A percentile compares a stretch with the other conserved stretches of the same genome.
Evolutionary conservation across 2,113 vertebrate species (phyloP).

Genomic region (Meriones unguiculatus): DNA sequence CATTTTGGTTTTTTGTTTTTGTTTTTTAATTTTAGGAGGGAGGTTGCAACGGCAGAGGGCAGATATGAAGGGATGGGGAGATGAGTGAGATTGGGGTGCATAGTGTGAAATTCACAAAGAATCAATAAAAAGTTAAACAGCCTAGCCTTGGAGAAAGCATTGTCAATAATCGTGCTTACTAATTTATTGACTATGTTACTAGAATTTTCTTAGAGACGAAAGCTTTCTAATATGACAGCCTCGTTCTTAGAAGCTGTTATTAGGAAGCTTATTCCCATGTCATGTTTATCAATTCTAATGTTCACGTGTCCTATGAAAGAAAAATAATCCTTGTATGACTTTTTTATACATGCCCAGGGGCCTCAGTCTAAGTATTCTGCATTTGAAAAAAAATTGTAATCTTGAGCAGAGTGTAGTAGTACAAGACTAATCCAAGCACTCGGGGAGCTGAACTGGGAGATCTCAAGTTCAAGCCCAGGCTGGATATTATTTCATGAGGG

Average conservation of each 20-base stretch:
- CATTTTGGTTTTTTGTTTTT: background rate
- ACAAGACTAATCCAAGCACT: background rate
- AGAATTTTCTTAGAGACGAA: constrained; percentile 41
- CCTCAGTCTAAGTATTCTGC: background rate
- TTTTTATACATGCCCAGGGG: constrained; percentile 18
- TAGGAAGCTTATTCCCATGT: constrained; percentile 32
- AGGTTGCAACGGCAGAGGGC: background rate
- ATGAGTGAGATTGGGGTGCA: background rate
- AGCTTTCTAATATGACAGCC: background rate
- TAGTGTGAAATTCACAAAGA: background rate
- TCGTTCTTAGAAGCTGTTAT: constrained; percentile 44
- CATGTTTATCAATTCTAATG: constrained; percentile 25
- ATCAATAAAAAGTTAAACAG: background rate
- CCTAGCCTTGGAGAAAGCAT: background rate
- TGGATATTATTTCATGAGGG: background rate
- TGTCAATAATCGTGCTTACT: background rate
- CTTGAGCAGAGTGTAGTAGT: background rate
- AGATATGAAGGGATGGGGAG: background rate
- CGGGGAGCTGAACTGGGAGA: too few relatives aligned
- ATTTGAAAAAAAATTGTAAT: constrained; percentile 33
- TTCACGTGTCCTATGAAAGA: constrained; percentile 35
- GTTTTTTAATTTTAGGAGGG: background rate
- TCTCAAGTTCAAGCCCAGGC: background rate
- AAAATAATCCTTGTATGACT: constrained; percentile 37
- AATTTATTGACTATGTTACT: constrained; percentile 7